phyloP scores from a whole-genome alignment of 1,140 invertebrate genomes.

The Sminthurinus signatus region DNA sequence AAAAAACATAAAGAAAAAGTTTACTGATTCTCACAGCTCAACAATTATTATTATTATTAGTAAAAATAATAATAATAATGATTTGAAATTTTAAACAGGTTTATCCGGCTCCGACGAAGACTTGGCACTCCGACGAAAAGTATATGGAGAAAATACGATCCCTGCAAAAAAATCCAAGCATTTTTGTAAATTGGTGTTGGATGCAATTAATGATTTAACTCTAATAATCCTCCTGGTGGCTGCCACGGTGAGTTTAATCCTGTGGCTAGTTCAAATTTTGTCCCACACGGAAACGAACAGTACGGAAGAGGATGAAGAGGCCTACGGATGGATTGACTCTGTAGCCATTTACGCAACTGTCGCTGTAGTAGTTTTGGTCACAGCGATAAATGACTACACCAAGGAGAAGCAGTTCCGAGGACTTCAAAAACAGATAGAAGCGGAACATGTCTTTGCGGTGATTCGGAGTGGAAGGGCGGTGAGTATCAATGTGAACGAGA shows the following conservation, averaged over 20 bases:
- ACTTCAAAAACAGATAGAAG: conserved; percentile 51
- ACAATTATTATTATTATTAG: neutral
- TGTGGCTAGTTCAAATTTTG: conserved; percentile 46
- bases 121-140: conserved; percentile 50
- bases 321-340: conserved; percentile 60
- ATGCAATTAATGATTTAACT: conserved; percentile 63
- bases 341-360: conserved; percentile 59
- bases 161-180: conserved; percentile 62
- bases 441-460: conserved; percentile 60
- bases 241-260: conserved; percentile 51
- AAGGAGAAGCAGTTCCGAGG: conserved; percentile 63
- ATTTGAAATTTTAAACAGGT: conserved; percentile 44
- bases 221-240: conserved; percentile 57
- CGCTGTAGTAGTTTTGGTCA: conserved; percentile 59
- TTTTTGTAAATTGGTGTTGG: conserved; percentile 61
- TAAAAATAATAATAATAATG: neutral
- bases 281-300: neutral
- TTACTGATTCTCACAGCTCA: neutral
- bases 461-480: conserved; percentile 55
- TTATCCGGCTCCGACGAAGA: conserved; percentile 51
- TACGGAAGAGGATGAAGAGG: conserved; percentile 44
- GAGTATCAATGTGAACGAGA: conserved; percentile 58
- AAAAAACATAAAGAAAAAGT: neutral
- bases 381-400: conserved; percentile 61
- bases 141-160: conserved; percentile 61